phyloP scores from a whole-genome alignment of 2,888 invertebrate species.

The Acrobasis repandana region DNA sequence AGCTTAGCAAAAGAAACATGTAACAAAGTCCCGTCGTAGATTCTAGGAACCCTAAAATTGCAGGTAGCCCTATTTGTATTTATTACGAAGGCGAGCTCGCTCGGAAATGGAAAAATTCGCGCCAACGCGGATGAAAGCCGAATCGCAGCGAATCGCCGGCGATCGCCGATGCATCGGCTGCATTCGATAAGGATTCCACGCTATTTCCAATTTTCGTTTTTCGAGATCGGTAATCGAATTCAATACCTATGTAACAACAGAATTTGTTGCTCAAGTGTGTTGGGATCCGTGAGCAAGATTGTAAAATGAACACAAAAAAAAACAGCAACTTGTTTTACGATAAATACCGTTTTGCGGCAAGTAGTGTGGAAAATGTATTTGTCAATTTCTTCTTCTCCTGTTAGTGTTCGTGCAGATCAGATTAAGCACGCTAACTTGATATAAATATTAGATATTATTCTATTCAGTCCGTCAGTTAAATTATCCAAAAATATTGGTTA shows the following conservation, averaged over 20 bases:
- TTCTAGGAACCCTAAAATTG: slow-evolving; percentile 10
- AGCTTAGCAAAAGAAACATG: too few species aligned
- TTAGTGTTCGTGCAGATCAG: too few species aligned
- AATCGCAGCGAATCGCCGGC: slow-evolving; percentile 37
- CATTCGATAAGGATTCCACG: slow-evolving; percentile 30
- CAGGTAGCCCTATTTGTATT: slow-evolving; percentile 33
- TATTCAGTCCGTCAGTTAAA: too few species aligned
- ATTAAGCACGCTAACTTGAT: too few species aligned
- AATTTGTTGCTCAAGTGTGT: background rate
- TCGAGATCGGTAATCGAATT: slow-evolving; percentile 24
- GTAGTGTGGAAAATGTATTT: too few species aligned
- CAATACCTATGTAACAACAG: background rate
- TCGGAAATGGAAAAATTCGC: slow-evolving; percentile 27
- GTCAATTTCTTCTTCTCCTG: too few species aligned
- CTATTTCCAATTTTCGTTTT: slow-evolving; percentile 24
- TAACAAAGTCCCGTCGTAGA: background rate
- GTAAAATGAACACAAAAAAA: too few species aligned
- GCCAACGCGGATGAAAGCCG: slow-evolving; percentile 34
- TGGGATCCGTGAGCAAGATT: too few species aligned
- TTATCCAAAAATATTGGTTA: too few species aligned
- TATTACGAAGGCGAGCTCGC: slow-evolving; percentile 37
- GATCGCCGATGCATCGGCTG: slow-evolving; percentile 38
- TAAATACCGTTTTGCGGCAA: too few species aligned
- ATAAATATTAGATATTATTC: too few species aligned
- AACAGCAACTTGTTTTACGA: too few species aligned